These are phyloP conservation scores for Heliothis virescens DNA, from an alignment of 1,140 invertebrate species.

Conservation along the genomic window DNA sequence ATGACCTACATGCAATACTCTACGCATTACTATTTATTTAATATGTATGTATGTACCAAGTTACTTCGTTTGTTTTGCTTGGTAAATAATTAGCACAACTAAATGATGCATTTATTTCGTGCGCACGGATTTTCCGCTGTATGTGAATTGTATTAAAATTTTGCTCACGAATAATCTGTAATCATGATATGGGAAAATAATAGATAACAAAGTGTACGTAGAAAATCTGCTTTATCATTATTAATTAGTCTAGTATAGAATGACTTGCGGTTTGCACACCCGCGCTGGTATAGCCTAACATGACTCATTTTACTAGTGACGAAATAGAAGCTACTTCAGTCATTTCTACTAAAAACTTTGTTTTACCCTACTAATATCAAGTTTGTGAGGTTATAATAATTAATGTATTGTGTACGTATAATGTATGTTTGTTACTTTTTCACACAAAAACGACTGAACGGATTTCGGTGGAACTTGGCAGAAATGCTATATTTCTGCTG, in stretches of 20 bases:
- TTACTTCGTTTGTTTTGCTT: no score
- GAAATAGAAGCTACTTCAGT: background rate
- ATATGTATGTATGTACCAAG: no score
- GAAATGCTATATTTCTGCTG: no score
- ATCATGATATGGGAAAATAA: conserved; percentile 17
- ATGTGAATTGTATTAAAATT: background rate
- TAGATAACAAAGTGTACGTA: background rate
- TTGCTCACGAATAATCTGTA: conserved; percentile 11
- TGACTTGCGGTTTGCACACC: conserved; percentile 25
- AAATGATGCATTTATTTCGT: no score
- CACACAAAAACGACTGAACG: no score
- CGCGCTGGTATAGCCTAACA: background rate
- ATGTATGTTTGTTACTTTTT: no score
- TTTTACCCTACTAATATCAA: no score
- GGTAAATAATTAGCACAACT: no score
- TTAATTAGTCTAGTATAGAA: conserved; percentile 27
- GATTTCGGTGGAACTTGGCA: no score
- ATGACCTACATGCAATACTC: background rate
- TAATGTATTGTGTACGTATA: no score
- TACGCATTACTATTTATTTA: background rate
- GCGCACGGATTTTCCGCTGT: background rate
- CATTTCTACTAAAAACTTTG: background rate
- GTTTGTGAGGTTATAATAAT: no score
- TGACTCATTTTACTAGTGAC: conserved; percentile 35
- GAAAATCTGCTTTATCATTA: conserved; percentile 23